Conservation (phyloP, 2,797 vertebrate species). For the Tauraco hartlaubi region DNA sequence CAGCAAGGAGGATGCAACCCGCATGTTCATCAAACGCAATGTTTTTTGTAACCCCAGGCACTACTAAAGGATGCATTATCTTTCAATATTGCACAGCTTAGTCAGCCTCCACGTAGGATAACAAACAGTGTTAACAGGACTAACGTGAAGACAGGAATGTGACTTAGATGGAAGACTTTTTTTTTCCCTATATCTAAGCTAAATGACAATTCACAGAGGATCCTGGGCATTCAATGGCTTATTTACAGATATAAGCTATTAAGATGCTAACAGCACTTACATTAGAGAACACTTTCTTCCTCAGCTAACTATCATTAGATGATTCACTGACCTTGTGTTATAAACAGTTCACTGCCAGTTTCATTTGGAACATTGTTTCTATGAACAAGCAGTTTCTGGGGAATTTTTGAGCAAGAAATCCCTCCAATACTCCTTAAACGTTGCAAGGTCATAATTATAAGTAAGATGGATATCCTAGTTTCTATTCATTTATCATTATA, state of each 20-base stretch:
- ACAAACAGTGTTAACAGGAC: not conserved
- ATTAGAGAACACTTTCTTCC: not conserved
- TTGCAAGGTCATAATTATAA: conserved; percentile 60
- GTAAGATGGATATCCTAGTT: conserved; percentile 24
- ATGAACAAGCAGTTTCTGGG: not conserved
- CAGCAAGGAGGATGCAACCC: not conserved
- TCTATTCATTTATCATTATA: conserved; percentile 31
- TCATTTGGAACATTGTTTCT: not conserved
- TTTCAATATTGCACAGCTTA: not conserved
- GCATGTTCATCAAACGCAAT: not conserved
- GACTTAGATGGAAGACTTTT: not conserved
- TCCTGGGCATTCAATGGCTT: not conserved
- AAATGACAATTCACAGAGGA: not conserved
- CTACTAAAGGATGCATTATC: not conserved
- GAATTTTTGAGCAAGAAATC: conserved; percentile 2
- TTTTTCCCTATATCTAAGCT: not conserved
- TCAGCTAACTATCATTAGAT: not conserved
- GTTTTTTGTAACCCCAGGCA: not conserved
- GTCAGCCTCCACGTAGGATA: not conserved
- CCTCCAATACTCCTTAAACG: not conserved
- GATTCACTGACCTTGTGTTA: not conserved
- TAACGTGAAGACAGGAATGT: not conserved
- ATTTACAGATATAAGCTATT: not conserved
- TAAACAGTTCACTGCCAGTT: not conserved
- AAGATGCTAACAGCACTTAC: not conserved